Evolutionary conservation across 2,113 vertebrate genomes (phyloP).

Genomic region (Macroglossus sobrinus): DNA sequence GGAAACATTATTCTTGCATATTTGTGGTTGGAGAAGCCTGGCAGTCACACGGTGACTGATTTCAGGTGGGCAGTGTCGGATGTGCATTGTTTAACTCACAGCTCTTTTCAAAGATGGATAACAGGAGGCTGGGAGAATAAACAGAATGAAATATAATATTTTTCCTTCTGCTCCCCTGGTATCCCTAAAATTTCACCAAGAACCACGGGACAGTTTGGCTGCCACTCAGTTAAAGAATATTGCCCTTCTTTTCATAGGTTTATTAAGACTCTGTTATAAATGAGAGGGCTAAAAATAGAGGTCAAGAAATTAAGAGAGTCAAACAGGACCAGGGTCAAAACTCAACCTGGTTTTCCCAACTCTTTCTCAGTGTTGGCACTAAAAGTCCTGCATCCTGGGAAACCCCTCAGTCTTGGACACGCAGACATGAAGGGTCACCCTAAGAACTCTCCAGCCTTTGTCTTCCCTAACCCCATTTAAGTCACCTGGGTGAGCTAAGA

Average conservation of each 20-base stretch:
- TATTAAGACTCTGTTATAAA: background rate
- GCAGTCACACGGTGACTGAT: background rate
- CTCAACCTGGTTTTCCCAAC: background rate
- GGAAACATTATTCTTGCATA: conserved; percentile 27
- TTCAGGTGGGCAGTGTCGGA: conserved; percentile 18
- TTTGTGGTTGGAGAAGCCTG: background rate
- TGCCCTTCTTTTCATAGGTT: background rate
- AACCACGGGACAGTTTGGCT: conserved; percentile 19
- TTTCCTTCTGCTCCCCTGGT: background rate
- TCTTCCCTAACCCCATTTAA: background rate
- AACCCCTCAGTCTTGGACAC: background rate
- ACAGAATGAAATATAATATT: conserved; percentile 53
- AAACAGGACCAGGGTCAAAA: background rate
- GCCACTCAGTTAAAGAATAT: background rate
- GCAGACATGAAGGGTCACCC: background rate
- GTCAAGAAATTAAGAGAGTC: background rate
- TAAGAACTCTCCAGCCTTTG: background rate
- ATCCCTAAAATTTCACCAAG: background rate
- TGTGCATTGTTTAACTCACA: conserved; percentile 22
- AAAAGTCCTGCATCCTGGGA: background rate
- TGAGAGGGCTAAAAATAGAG: background rate
- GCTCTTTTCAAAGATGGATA: conserved; percentile 16
- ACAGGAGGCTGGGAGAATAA: conserved; percentile 16
- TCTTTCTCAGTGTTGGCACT: background rate
- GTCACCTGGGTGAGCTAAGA: background rate